Evolutionary conservation across 2,888 invertebrate genomes (phyloP).

Genomic region (Netelia melanura): DNA sequence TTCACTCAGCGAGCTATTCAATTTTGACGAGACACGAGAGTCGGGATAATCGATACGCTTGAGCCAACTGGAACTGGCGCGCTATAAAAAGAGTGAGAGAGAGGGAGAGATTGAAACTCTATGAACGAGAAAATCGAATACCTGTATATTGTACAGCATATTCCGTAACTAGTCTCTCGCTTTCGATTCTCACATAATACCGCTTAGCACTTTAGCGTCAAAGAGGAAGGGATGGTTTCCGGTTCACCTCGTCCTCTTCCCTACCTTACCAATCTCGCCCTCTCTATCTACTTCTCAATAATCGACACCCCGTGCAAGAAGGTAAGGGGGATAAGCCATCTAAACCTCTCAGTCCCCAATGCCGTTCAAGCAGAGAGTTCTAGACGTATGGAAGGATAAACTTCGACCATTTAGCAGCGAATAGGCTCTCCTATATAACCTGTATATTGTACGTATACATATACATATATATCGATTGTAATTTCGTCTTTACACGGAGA

Average conservation of each 20-base stretch:
- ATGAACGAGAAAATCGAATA: constrained; percentile 14
- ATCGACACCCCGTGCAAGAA: background rate
- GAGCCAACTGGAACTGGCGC: constrained; percentile 18
- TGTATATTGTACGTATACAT: background rate
- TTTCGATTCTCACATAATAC: background rate
- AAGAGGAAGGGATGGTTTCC: constrained; percentile 4
- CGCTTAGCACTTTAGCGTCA: background rate
- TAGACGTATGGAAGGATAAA: background rate
- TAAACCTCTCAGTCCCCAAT: background rate
- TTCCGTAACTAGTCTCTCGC: background rate
- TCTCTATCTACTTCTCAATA: background rate
- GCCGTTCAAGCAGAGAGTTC: background rate
- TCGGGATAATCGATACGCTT: constrained; percentile 29
- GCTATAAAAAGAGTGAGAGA: background rate
- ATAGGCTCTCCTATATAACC: background rate
- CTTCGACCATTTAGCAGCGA: constrained; percentile 4
- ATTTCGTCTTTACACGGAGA: background rate
- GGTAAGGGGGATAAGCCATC: background rate
- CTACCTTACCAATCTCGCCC: background rate
- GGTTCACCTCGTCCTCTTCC: background rate
- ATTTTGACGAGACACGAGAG: constrained; percentile 50
- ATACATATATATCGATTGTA: background rate
- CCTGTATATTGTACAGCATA: constrained; percentile 24
- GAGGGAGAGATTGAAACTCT: constrained; percentile 3
- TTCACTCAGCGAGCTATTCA: constrained; percentile 39